A percentile compares a stretch with the other conserved stretches of the same genome.
Evolutionary conservation across 2,888 invertebrate species (phyloP).

Genomic region (Colostygia pectinataria): DNA sequence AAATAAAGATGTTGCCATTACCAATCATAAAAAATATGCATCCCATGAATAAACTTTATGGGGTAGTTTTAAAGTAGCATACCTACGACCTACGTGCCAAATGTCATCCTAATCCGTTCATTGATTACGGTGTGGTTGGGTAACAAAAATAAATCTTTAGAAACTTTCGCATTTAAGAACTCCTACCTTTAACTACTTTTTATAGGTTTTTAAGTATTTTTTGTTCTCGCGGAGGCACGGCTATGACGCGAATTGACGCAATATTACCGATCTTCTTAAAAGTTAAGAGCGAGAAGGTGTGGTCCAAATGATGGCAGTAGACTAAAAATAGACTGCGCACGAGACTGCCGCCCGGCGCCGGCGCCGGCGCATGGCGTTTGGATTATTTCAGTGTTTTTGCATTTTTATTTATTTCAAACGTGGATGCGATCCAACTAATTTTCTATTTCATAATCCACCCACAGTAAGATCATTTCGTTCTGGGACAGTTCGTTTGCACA

Average conservation of each 20-base stretch:
- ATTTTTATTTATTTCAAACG: slow-evolving; percentile 15
- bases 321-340: slow-evolving; percentile 50
- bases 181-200: neutral
- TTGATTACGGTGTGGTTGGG: too few species aligned
- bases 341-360: slow-evolving; percentile 23
- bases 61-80: too few species aligned
- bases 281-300: slow-evolving; percentile 47
- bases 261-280: too few species aligned
- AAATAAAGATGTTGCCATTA: too few species aligned
- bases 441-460: neutral
- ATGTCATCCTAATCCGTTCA: too few species aligned
- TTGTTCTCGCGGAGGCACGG: slow-evolving; percentile 63
- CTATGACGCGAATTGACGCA: slow-evolving; percentile 65
- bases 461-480: neutral
- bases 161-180: too few species aligned
- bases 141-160: too few species aligned
- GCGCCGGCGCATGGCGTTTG: neutral
- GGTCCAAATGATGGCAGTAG: slow-evolving; percentile 36
- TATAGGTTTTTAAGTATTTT: slow-evolving; percentile 13
- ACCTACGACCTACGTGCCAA: too few species aligned
- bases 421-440: slow-evolving; percentile 4
- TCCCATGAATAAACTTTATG: too few species aligned
- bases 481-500: neutral
- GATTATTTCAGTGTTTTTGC: slow-evolving; percentile 21
- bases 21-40: too few species aligned